Evolutionary conservation across 2,888 invertebrate genomes (phyloP).

Genomic region (Aphrophora alni): DNA sequence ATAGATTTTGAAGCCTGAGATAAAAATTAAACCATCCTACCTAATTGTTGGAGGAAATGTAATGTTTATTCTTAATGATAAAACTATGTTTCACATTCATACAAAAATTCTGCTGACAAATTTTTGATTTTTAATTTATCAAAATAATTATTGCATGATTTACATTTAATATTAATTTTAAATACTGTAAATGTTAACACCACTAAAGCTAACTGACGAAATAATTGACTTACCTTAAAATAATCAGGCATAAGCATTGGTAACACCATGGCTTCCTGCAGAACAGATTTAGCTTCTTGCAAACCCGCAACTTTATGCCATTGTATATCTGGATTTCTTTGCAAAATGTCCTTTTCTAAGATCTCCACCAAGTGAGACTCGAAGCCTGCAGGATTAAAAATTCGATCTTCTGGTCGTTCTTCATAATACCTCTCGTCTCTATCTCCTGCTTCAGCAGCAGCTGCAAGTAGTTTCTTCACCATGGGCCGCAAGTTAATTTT

Average conservation of each 20-base stretch:
- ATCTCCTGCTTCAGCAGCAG: slow-evolving; percentile 43
- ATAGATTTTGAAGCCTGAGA: too few relatives aligned
- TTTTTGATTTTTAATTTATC: too few relatives aligned
- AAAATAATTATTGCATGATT: too few relatives aligned
- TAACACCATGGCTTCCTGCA: slow-evolving; percentile 86
- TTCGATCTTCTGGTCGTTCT: slow-evolving; percentile 55
- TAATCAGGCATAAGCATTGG: slow-evolving; percentile 89
- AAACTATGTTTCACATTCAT: too few relatives aligned
- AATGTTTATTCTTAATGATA: too few relatives aligned
- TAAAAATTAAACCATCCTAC: too few relatives aligned
- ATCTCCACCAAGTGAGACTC: slow-evolving; percentile 81
- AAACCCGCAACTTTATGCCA: slow-evolving; percentile 81
- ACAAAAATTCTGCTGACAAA: too few relatives aligned
- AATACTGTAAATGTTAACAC: too few relatives aligned
- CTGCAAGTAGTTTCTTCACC: slow-evolving; percentile 47
- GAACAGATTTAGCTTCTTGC: slow-evolving; percentile 75
- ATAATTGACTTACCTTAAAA: slow-evolving; percentile 67
- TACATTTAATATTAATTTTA: too few relatives aligned
- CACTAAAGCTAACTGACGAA: too few relatives aligned
- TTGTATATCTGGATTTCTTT: slow-evolving; percentile 80
- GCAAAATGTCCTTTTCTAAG: slow-evolving; percentile 83
- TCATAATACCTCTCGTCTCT: slow-evolving; percentile 47
- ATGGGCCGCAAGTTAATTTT: slow-evolving; percentile 36
- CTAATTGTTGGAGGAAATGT: too few relatives aligned
- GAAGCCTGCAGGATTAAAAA: slow-evolving; percentile 73